These are phyloP conservation scores for Corapipo altera DNA, from an alignment of 2,113 vertebrate genomes.

Conservation along the genomic window DNA sequence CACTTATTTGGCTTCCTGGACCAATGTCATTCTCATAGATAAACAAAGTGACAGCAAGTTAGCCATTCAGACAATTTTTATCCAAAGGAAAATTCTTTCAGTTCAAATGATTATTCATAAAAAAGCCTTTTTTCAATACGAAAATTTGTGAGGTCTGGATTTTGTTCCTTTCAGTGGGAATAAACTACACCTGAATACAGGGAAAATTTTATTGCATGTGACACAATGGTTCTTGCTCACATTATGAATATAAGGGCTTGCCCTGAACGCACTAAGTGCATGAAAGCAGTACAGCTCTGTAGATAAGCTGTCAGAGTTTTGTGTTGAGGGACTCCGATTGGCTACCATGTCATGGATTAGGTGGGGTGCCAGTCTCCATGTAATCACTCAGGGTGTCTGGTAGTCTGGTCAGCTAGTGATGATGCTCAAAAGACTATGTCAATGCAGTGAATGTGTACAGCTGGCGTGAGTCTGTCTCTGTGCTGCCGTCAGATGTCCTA, in stretches of 20 bases:
- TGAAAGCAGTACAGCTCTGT: neutral
- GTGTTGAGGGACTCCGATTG: neutral
- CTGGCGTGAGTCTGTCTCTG: neutral
- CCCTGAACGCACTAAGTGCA: neutral
- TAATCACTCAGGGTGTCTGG: neutral
- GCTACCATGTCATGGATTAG: neutral
- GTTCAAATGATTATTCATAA: neutral
- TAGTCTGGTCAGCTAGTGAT: neutral
- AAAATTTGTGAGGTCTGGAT: neutral
- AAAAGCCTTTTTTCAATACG: constrained; percentile 5
- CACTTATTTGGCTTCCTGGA: neutral
- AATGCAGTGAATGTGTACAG: neutral
- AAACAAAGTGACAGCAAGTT: neutral
- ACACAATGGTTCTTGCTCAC: neutral
- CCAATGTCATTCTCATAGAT: neutral
- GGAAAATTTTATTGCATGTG: constrained; percentile 4
- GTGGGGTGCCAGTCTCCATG: neutral
- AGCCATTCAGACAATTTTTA: neutral
- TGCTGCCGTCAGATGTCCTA: neutral
- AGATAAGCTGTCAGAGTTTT: neutral
- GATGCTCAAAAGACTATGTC: neutral
- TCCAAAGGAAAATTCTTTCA: neutral
- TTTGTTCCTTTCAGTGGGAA: constrained; percentile 31
- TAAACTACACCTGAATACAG: constrained; percentile 2
- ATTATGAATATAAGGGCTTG: neutral